Evolutionary conservation across 2,888 invertebrate genomes (phyloP).

Genomic region (Cremastinae sp.): DNA sequence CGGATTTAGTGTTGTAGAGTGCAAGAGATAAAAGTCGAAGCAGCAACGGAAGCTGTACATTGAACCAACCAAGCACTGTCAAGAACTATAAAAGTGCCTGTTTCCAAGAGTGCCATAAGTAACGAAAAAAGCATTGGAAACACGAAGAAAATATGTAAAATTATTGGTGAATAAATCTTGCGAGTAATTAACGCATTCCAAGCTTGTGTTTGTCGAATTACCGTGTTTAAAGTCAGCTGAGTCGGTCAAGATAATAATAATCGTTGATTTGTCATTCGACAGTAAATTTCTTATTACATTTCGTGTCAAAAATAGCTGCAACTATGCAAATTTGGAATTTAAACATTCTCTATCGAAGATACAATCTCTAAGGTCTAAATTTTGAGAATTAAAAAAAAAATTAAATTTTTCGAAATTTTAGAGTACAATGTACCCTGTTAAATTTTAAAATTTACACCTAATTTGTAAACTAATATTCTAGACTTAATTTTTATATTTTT

Average conservation of each 20-base stretch:
- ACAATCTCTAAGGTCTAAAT: too few relatives aligned
- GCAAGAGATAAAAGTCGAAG: conserved; percentile 46
- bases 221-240: conserved; percentile 24
- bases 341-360: too few relatives aligned
- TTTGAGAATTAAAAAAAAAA: too few relatives aligned
- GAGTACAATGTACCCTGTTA: too few relatives aligned
- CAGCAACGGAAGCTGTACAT: conserved; percentile 64
- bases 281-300: not conserved
- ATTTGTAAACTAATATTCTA: conserved; percentile 7
- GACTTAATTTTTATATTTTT: conserved; percentile 16
- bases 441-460: too few relatives aligned
- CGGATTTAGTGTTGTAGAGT: conserved; percentile 47
- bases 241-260: conserved; percentile 9
- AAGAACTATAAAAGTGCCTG: conserved; percentile 67
- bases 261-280: too few relatives aligned
- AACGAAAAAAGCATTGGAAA: conserved; percentile 63
- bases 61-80: conserved; percentile 69
- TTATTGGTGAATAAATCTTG: conserved; percentile 77
- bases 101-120: conserved; percentile 41
- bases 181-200: conserved; percentile 66
- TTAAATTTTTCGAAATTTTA: too few relatives aligned
- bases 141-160: conserved; percentile 73
- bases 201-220: conserved; percentile 19
- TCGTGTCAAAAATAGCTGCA: not conserved
- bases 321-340: too few relatives aligned